Base-by-base conservation (phyloP, 2,797 vertebrate species). In the Huso huso region DNA sequence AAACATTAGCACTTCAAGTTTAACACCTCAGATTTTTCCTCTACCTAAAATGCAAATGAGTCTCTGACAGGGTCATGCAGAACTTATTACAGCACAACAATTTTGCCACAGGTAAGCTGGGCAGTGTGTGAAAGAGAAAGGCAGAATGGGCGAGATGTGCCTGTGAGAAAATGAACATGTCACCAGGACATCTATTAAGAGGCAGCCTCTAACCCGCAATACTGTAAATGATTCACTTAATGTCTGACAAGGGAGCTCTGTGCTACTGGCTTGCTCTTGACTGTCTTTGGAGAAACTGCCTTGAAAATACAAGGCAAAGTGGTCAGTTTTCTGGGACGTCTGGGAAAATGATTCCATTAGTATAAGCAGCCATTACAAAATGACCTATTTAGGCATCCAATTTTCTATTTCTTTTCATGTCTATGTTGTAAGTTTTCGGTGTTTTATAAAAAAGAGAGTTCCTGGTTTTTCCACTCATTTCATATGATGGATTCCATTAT, bases 191-290 rank as follows among this genome's bases (percentile, higher is more conserved):
- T 52, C 49, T 67, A 18, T 70, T 66, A 70, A 73, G 63, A 81
- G 63, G 68, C 59, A 75, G 67, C 62, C 6, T 0, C 58, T 79
- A 78, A 81, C 68, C 73, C 77, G 63, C 78, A 68, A 66, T 68
- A 69, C 50, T 58, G 51, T 74, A 75, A 72, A 69, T 73, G 71
- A 74, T 73, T 81, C 68, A 51, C 62, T 78, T 76, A 77, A 74
- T 67, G 58, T 71, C 68, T 81, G 65, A 77, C 64, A 78, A 75
- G 78, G 75, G 61, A 58, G 69, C 72, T 70, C 65, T 49, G 72
- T 73, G 74, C 69, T 65, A 71, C n/a, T 15, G 13, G 15, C 51
- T 49, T 12, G 62, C 53, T 37, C 66, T 50, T 52, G 57, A 12
- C 68, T 70, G 69, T 57, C 67, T 77, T 73, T 71, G 58, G 68